These are phyloP conservation scores for Zosterops hypoxanthus DNA, from an alignment of 2,113 vertebrate species.

Conservation along the genomic window DNA sequence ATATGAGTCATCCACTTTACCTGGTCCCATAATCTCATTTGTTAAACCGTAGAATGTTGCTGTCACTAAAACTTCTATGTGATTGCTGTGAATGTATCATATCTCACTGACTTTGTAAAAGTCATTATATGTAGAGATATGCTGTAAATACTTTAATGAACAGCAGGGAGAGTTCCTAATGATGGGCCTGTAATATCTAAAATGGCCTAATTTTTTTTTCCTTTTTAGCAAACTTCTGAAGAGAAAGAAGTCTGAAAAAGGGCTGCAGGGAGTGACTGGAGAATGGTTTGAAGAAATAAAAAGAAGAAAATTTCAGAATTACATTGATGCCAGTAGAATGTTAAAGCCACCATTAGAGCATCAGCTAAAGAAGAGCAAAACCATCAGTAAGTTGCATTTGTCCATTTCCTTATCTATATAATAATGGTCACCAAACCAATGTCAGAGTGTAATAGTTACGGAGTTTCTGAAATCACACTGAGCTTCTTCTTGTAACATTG, in stretches of 20 bases:
- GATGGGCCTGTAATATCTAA: neutral
- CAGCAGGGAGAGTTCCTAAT: neutral
- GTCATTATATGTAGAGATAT: neutral
- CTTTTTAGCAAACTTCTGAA: constrained; percentile 78
- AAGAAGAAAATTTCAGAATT: constrained; percentile 79
- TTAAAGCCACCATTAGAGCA: constrained; percentile 72
- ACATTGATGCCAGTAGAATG: constrained; percentile 74
- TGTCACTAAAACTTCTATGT: neutral
- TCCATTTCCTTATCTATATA: neutral
- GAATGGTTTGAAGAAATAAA: constrained; percentile 86
- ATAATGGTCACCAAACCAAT: neutral
- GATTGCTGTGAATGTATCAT: neutral
- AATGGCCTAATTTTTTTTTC: neutral
- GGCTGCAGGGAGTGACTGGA: constrained; percentile 77
- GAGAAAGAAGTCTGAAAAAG: constrained; percentile 67
- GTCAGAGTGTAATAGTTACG: neutral
- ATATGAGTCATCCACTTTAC: neutral
- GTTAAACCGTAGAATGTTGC: neutral
- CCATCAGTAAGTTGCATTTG: constrained; percentile 67
- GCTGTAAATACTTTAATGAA: neutral
- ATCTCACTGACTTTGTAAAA: neutral
- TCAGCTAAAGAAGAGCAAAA: constrained; percentile 65
- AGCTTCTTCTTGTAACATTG: neutral
- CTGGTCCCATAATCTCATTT: neutral
- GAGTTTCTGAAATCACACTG: neutral